phyloP scores from a whole-genome alignment of 1,140 invertebrate species.

The Eupeodes corollae region DNA sequence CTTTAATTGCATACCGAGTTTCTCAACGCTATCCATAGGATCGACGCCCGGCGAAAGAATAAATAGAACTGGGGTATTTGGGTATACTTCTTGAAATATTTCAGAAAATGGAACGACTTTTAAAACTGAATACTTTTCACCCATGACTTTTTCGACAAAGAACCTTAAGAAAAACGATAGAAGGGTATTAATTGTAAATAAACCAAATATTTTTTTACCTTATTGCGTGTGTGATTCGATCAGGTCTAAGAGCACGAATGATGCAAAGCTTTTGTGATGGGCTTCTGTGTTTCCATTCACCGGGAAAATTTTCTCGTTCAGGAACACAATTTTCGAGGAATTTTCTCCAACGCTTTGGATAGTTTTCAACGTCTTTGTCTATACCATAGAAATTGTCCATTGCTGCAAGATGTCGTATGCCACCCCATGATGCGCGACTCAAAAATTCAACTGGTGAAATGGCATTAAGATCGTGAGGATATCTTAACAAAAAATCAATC shows the following conservation, averaged over 20 bases:
- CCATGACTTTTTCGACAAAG: slow-evolving; percentile 81
- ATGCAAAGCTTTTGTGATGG: slow-evolving; percentile 83
- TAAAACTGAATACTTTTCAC: slow-evolving; percentile 67
- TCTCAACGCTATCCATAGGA: slow-evolving; percentile 81
- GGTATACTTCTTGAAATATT: slow-evolving; percentile 76
- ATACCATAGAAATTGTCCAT: slow-evolving; percentile 81
- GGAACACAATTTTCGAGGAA: slow-evolving; percentile 84
- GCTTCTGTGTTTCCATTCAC: slow-evolving; percentile 92
- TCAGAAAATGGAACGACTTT: slow-evolving; percentile 67
- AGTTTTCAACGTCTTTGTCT: slow-evolving; percentile 88
- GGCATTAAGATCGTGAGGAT: slow-evolving; percentile 53
- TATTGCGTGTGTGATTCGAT: slow-evolving; percentile 43
- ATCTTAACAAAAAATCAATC: slow-evolving; percentile 81
- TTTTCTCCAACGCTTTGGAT: slow-evolving; percentile 84
- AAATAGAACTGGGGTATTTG: slow-evolving; percentile 83
- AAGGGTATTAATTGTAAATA: neutral
- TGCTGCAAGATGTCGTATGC: slow-evolving; percentile 65
- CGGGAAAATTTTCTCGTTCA: slow-evolving; percentile 87
- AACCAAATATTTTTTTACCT: slow-evolving; percentile 9
- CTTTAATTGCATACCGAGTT: slow-evolving; percentile 61
- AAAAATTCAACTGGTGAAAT: slow-evolving; percentile 77
- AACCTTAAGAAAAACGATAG: slow-evolving; percentile 23
- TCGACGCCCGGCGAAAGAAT: slow-evolving; percentile 92
- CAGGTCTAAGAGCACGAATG: slow-evolving; percentile 76
- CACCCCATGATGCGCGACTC: slow-evolving; percentile 73